These are phyloP conservation scores for Zaprionus lineosus DNA, from an alignment of 2,888 invertebrate species.

Conservation along the genomic window DNA sequence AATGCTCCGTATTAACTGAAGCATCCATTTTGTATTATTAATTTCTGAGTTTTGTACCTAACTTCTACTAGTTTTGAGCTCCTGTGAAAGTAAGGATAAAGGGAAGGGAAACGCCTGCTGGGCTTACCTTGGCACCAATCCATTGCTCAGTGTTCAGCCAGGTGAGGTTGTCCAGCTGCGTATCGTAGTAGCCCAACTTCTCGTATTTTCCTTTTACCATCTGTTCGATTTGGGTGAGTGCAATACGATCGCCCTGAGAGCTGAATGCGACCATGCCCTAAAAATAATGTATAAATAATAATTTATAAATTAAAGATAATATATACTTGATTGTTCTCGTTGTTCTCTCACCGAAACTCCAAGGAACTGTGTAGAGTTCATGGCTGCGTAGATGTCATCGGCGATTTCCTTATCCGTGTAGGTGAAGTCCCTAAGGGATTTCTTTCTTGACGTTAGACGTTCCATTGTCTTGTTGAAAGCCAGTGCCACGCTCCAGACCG, in stretches of 20 bases:
- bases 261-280: conserved; percentile 99
- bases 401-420: conserved; percentile 97
- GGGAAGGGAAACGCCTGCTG: conserved; percentile 9
- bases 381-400: conserved; percentile 97
- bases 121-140: conserved; percentile 87
- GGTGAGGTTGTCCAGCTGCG: conserved; percentile 96
- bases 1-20: too few relatives aligned
- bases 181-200: conserved; percentile 97
- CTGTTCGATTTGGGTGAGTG: conserved; percentile 99
- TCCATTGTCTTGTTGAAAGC: conserved; percentile 99
- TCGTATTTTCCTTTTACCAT: conserved; percentile 96
- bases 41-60: too few relatives aligned
- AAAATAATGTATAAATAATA: conserved; percentile 40
- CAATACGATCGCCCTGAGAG: conserved; percentile 98
- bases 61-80: too few relatives aligned
- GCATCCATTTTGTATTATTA: background rate
- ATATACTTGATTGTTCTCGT: background rate
- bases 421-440: conserved; percentile 96
- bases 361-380: conserved; percentile 98
- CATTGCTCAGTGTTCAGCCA: conserved; percentile 96
- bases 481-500: conserved; percentile 99
- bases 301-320: too few relatives aligned
- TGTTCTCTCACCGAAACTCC: conserved; percentile 94
- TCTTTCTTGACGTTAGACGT: conserved; percentile 89
- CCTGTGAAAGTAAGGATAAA: background rate